These are phyloP conservation scores for Conchocele bisecta DNA, from an alignment of 2,888 invertebrate genomes.

Conservation along the genomic window DNA sequence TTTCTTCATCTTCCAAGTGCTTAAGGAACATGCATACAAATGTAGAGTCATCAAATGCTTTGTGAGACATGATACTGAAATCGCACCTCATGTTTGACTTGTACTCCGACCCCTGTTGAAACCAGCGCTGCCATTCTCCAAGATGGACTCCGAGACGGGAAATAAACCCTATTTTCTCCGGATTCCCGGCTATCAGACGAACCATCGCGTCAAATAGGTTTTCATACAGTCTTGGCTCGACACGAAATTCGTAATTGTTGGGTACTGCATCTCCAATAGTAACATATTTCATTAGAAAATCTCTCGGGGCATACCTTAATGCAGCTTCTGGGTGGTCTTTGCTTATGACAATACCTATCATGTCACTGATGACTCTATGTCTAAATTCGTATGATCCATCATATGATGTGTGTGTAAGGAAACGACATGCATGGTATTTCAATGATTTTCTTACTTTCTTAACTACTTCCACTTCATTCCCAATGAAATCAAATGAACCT, in stretches of 20 bases:
- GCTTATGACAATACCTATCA: slow-evolving; percentile 38
- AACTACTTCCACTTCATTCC: slow-evolving; percentile 10
- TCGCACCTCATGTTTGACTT: no score
- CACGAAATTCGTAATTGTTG: slow-evolving; percentile 13
- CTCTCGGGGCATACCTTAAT: slow-evolving; percentile 20
- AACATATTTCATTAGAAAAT: slow-evolving; percentile 29
- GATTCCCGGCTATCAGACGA: no score
- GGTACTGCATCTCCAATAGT: slow-evolving; percentile 7
- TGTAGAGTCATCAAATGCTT: no score
- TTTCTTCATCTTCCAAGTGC: no score
- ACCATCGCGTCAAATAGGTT: slow-evolving; percentile 5
- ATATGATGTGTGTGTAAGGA: slow-evolving; percentile 2
- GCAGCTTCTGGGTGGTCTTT: slow-evolving; percentile 25
- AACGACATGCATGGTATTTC: slow-evolving; percentile 27
- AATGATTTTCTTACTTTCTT: slow-evolving; percentile 16
- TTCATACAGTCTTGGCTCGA: slow-evolving; percentile 12
- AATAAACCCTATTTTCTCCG: no score
- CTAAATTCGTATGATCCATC: slow-evolving; percentile 24
- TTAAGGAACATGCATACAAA: no score
- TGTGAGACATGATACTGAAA: no score
- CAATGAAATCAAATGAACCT: slow-evolving; percentile 16
- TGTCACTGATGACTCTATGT: slow-evolving; percentile 40
- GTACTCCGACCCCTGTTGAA: no score
- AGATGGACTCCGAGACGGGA: no score
- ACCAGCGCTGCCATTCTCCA: no score